phyloP scores from a whole-genome alignment of 2,888 invertebrate species.

The Scelioninae gen. 2 region DNA sequence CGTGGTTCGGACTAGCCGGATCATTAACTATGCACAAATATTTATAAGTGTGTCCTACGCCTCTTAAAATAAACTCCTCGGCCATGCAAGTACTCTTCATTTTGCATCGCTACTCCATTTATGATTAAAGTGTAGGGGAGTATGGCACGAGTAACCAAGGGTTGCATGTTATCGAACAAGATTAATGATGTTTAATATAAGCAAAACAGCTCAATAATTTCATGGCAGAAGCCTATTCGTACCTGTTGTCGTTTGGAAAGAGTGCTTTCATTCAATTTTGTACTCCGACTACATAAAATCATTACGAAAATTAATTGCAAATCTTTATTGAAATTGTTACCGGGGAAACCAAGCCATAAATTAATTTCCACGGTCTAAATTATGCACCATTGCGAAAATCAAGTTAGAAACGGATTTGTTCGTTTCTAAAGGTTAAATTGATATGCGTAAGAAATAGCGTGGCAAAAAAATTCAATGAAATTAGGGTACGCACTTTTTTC shows the following conservation, averaged over 20 bases:
- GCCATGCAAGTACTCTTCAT: constrained; percentile 36
- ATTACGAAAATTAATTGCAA: constrained; percentile 23
- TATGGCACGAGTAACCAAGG: constrained; percentile 7
- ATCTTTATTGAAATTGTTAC: constrained; percentile 20
- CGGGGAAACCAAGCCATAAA: neutral
- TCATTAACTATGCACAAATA: constrained; percentile 33
- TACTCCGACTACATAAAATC: constrained; percentile 18
- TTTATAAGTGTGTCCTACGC: constrained; percentile 36
- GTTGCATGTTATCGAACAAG: constrained; percentile 43
- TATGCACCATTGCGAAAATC: constrained; percentile 1
- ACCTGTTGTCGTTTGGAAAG: constrained; percentile 1
- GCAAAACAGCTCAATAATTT: constrained; percentile 40
- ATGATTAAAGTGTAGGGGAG: constrained; percentile 26
- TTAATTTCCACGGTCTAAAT: constrained; percentile 12
- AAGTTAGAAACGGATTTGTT: neutral
- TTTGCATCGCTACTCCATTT: constrained; percentile 39
- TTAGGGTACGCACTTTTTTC: too few relatives aligned
- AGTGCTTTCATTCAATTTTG: constrained; percentile 16
- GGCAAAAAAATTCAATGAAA: too few relatives aligned
- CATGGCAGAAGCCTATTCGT: constrained; percentile 11
- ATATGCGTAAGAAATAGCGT: neutral
- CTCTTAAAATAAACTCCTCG: constrained; percentile 29
- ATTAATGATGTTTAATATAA: constrained; percentile 39
- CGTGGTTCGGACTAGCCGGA: constrained; percentile 7
- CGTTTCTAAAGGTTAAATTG: neutral